Conservation (phyloP, 2,797 vertebrate genomes). For the Danio kyathit region DNA sequence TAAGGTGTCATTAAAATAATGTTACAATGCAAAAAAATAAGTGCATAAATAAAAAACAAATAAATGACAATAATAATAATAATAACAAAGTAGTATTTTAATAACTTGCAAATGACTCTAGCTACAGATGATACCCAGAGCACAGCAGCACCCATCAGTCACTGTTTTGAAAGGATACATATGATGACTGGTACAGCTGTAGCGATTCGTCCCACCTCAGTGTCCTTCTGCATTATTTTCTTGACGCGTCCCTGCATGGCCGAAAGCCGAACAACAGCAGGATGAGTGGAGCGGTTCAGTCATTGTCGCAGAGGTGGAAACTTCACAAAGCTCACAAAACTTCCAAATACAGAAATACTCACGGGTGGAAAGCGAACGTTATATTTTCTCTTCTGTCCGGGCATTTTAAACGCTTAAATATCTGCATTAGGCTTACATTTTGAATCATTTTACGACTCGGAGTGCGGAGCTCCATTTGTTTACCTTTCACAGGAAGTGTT, state of each 20-base stretch:
- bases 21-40: neutral
- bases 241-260: conserved; percentile 76
- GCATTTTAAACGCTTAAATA: conserved; percentile 69
- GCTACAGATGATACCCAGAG: neutral
- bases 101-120: neutral
- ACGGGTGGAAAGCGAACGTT: conserved; percentile 80
- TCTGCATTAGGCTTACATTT: conserved; percentile 67
- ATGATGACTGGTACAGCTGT: conserved; percentile 80
- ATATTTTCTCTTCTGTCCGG: conserved; percentile 75
- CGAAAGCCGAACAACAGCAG: conserved; percentile 15
- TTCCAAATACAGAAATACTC: conserved; percentile 62
- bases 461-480: conserved; percentile 77
- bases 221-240: conserved; percentile 83
- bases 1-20: neutral
- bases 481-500: conserved; percentile 72
- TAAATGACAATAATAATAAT: no score
- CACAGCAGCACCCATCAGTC: neutral
- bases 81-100: no score
- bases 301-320: neutral
- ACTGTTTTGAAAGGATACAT: conserved; percentile 74
- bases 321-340: conserved; percentile 6
- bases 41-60: no score
- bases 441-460: conserved; percentile 67
- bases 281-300: neutral
- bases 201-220: conserved; percentile 79